Base-by-base conservation (phyloP, 2,888 invertebrate genomes). In the Athalia circularis region DNA sequence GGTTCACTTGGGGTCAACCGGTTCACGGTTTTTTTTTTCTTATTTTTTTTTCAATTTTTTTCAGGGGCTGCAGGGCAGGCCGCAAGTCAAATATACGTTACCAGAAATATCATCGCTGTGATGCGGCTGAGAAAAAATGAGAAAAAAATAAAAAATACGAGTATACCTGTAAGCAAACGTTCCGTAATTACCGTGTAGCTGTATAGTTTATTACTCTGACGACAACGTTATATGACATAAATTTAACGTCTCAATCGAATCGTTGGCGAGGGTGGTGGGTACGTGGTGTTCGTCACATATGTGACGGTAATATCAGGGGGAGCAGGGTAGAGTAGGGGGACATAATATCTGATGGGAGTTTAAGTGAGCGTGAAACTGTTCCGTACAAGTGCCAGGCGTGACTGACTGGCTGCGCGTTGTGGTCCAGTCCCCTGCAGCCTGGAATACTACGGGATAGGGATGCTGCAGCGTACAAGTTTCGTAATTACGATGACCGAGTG, bases 301-400 rank as follows among this genome's bases (percentile, higher is more conserved):
- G 72, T 72, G 72, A 72, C 72, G 72, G 59, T 57, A 45, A 47
- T 8, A 59, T 59, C 47, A 47, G 13, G 72, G 47, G 57, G 13
- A 29, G 29, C 2, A 29, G 29, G 29, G 29, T 29, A 29, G 29
- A 29, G 29, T 29, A 29, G n/a, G 45, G 47, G 72, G 72, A 59
- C 47, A 43, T 47, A 45, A 68, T 68, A 72, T 72, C 72, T 62
- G 75, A 75, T 64, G 75, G 64, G 75, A 64, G 75, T 75, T 75
- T 72, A 72, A 64, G 75, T 61, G 75, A 75, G 75, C 75, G 75
- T 75, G 64, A 75, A 75, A 75, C 75, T 75, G 64, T 75, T 75
- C 62, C 50, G 75, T 64, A 52, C 75, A 62, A 61, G 75, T 75
- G 75, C 75, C 62, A 75, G 75, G 75, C 75, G 75, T 75, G 75